Evolutionary conservation across 1,140 invertebrate genomes (phyloP).

Genomic region (Papilio dardanus): DNA sequence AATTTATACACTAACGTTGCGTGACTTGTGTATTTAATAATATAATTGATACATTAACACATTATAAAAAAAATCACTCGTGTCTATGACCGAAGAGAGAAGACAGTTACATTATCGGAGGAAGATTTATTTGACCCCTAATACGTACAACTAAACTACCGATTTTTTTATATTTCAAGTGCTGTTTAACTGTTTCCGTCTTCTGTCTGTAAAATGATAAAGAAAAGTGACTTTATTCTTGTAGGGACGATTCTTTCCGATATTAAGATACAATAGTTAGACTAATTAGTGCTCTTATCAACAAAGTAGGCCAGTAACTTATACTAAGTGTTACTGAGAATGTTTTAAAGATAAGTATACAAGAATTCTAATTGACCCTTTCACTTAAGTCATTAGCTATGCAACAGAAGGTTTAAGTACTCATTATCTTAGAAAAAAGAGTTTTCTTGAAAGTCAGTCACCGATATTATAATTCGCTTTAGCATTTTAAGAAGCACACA

Average conservation of each 20-base stretch:
- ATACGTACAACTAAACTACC: too few relatives aligned
- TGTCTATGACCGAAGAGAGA: not conserved
- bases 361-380: constrained; percentile 19
- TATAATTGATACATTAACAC: not conserved
- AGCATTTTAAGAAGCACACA: too few relatives aligned
- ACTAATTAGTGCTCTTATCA: not conserved
- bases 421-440: not conserved
- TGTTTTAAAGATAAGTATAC: constrained; percentile 1
- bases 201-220: too few relatives aligned
- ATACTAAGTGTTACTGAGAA: constrained; percentile 10
- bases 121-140: not conserved
- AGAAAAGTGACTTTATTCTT: not conserved
- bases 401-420: not conserved
- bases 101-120: not conserved
- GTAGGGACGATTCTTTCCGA: not conserved
- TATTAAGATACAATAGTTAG: not conserved
- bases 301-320: not conserved
- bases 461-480: too few relatives aligned
- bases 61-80: not conserved
- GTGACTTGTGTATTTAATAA: not conserved
- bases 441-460: not conserved
- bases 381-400: constrained; percentile 14
- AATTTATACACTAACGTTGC: not conserved
- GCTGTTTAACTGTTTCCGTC: too few relatives aligned
- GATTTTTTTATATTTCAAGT: too few relatives aligned